These are phyloP conservation scores for Chaunax sp. DNA, from an alignment of 2,797 vertebrate genomes.

Conservation along the genomic window DNA sequence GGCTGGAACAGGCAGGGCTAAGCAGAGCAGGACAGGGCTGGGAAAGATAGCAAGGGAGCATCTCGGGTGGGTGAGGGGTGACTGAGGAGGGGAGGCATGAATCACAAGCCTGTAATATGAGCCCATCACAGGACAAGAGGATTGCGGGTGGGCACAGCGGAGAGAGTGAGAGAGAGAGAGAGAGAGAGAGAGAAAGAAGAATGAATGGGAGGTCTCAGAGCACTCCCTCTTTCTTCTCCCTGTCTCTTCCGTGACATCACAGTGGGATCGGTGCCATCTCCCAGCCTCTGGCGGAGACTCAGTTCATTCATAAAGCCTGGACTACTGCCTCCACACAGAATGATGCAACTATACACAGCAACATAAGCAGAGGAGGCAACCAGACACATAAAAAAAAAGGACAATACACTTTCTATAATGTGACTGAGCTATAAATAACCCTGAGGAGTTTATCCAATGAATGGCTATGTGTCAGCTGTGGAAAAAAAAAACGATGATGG, in stretches of 20 bases:
- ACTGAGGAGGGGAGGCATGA: conserved; percentile 59
- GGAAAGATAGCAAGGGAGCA: conserved; percentile 60
- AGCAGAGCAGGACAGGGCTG: conserved; percentile 44
- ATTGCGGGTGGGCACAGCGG: conserved; percentile 34
- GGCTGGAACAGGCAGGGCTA: conserved; percentile 33
- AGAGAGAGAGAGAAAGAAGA: conserved; percentile 24
- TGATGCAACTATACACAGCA: conserved; percentile 76
- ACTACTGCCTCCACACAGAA: conserved; percentile 69
- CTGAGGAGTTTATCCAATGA: conserved; percentile 45
- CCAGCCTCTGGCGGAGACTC: conserved; percentile 76
- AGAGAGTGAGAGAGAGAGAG: conserved; percentile 29
- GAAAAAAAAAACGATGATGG: conserved; percentile 27
- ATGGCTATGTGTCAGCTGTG: conserved; percentile 38
- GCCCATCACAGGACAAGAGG: conserved; percentile 76
- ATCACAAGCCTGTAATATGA: conserved; percentile 82
- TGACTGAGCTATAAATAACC: conserved; percentile 75
- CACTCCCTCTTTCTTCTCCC: conserved; percentile 68
- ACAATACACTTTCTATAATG: conserved; percentile 74
- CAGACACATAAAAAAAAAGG: conserved; percentile 69
- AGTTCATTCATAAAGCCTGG: conserved; percentile 83
- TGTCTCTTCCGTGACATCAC: conserved; percentile 82
- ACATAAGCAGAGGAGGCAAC: conserved; percentile 65
- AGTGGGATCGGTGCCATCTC: conserved; percentile 79
- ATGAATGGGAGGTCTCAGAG: conserved; percentile 80
- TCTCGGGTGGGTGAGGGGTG: conserved; percentile 65